Evolutionary conservation across 2,113 vertebrate genomes (phyloP), one percentile per base, ranked within the genome.

Genomic region (Corythornis cristatus): DNA sequence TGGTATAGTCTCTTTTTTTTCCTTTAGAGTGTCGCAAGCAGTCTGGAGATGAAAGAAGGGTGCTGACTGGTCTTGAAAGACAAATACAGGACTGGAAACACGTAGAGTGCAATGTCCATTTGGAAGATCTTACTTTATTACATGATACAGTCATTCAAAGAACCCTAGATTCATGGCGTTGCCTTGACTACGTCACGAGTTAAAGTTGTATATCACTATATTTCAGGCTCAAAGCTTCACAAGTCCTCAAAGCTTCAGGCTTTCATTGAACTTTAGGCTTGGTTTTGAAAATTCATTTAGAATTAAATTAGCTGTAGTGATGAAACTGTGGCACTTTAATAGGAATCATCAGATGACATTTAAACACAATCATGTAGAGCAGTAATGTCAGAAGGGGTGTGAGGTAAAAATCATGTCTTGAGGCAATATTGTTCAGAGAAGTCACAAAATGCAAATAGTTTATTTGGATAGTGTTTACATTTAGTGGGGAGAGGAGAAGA

Each of bases 291-390:
- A 95, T 72, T 82, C 60, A 53, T 93, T 97, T 86, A 94, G 95
- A 97, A 97, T 98, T 68, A 96, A 97, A 97, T 97, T 92, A 97
- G 92, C 94, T 95, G 90, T 72, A 90, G 96, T 95, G 78, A 96
- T 11, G 64, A 95, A 97, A 90, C 91, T 88, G 70, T 95, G 85
- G 88, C 82, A 56, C 91, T 97, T 93, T 85, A 96, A 87, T 94
- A 87, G 96, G 95, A 97, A 95, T 95, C 95, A 96, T 93, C 84
- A 62, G 94, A 85, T 96, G 97, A 94, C 95, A 96, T 97, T 97
- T 96, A 95, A 96, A 81, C 64, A 35, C 18, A 66, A 86, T 95
- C 85, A 60, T 95, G 75, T 83, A 80, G 65, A 29, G 60, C 43
- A 64, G 62, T 90, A 89, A 90, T 95, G 96, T 96, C 95, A 96